A percentile compares a stretch with the other conserved stretches of the same genome.
Evolutionary conservation across 1,140 invertebrate species (phyloP).

Genomic region (Drosophila obscura): DNA sequence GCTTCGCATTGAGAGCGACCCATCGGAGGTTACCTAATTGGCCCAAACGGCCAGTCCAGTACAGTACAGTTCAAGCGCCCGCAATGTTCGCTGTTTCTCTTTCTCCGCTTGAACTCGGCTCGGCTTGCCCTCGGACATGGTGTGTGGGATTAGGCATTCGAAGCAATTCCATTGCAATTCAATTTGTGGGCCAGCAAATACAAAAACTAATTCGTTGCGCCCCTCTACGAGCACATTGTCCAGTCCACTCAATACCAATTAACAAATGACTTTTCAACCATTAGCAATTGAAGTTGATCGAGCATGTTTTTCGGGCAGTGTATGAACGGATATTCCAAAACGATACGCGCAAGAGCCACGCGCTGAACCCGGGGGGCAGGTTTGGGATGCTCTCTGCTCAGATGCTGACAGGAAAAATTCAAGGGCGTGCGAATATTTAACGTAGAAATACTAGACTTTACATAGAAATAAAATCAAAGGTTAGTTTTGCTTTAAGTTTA

Average conservation of each 20-base stretch:
- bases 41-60: conserved; percentile 31
- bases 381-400: conserved; percentile 2
- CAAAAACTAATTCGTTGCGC: conserved; percentile 32
- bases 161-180: conserved; percentile 1
- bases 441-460: not conserved
- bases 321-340: conserved; percentile 21
- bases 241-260: conserved; percentile 68
- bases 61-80: conserved; percentile 66
- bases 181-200: conserved; percentile 33
- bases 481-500: conserved; percentile 5
- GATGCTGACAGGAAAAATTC: conserved; percentile 32
- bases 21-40: conserved; percentile 60
- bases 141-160: conserved; percentile 46
- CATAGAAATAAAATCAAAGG: conserved; percentile 2
- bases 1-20: too few species aligned
- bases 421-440: conserved; percentile 13
- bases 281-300: conserved; percentile 54
- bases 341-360: conserved; percentile 47
- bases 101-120: conserved; percentile 49
- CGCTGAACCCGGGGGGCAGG: conserved; percentile 42
- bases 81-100: conserved; percentile 36
- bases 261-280: conserved; percentile 65
- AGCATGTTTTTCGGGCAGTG: conserved; percentile 19
- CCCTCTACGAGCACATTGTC: conserved; percentile 13
- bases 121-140: conserved; percentile 40